Evolutionary conservation across 2,797 vertebrate species (phyloP), one percentile per base, ranked within the genome.

Genomic region (Clarias pachynema): DNA sequence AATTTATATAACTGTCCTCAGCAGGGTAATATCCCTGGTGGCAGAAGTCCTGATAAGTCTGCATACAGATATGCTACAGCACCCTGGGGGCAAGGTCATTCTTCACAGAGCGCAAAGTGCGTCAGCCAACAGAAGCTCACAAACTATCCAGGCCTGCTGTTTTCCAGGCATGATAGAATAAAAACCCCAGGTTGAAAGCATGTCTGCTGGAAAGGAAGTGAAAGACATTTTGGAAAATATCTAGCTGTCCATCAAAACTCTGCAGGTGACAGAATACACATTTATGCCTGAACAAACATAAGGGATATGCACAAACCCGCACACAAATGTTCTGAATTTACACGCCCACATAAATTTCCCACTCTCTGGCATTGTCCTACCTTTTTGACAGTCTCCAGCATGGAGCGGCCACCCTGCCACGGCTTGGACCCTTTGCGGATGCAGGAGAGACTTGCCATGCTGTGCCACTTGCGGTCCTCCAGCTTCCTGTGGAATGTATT

Each of bases 381-480:
- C 98, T 99, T 99, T 91, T 97, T 99, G 84, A 99, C 95, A n/a
- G 97, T 98, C 79, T 99, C 98, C 93, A 99, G 91, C 98, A 99
- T 99, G 70, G 97, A 98, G 73, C 97, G 96, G n/a, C 98, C 98
- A 83, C 98, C 98, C 92, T 99, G 97, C 98, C 98, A 99, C 0
- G 98, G 97, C 86, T 99, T 99, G 57, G 98, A 97, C 92, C 95
- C 98, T 93, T 99, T 99, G 91, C 97, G 95, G 93, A 99, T 99
- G 92, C 98, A 99, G 49, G 96, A 98, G 87, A 99, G 93, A 89
- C 98, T 99, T 63, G 98, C 98, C 98, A 99, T 99, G 94, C 98
- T 99, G 94, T 99, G 98, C 98, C 98, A 99, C 89, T 99, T 99
- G 86, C 98, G 95, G 91, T 99, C 98, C 91, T 99, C 98, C 87